phyloP scores from a whole-genome alignment of 2,888 invertebrate genomes.

The Uropetala carovei region DNA sequence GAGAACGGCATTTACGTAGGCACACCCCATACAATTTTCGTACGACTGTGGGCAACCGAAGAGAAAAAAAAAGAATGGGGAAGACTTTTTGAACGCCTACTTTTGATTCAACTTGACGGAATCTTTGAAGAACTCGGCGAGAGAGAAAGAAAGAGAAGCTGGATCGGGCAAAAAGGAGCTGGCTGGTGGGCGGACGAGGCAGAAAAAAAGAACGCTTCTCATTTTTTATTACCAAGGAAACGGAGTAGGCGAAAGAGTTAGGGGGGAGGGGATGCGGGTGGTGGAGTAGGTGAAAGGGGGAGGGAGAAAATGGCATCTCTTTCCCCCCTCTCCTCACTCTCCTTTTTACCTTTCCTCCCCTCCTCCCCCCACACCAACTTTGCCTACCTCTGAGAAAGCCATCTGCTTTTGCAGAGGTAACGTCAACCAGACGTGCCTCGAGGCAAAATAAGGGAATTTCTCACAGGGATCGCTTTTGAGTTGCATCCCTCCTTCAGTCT shows the following conservation, averaged over 20 bases:
- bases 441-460: background rate
- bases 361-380: background rate
- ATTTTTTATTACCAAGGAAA: background rate
- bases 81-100: slow-evolving; percentile 1
- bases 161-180: background rate
- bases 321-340: background rate
- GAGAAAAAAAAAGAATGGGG: background rate
- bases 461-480: background rate
- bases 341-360: background rate
- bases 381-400: background rate
- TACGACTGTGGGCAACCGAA: background rate
- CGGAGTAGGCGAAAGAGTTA: background rate
- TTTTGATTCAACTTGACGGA: background rate
- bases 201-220: background rate
- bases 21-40: background rate
- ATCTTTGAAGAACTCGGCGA: background rate
- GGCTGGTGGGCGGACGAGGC: too few relatives aligned
- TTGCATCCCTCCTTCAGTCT: background rate
- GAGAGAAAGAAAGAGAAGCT: background rate
- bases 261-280: background rate
- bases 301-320: background rate
- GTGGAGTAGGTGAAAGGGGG: background rate
- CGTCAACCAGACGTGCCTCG: slow-evolving; percentile 2
- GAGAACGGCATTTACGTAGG: background rate
- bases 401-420: background rate